Conservation (phyloP, 2,888 invertebrate genomes). For the Lordiphosa andalusiaca region DNA sequence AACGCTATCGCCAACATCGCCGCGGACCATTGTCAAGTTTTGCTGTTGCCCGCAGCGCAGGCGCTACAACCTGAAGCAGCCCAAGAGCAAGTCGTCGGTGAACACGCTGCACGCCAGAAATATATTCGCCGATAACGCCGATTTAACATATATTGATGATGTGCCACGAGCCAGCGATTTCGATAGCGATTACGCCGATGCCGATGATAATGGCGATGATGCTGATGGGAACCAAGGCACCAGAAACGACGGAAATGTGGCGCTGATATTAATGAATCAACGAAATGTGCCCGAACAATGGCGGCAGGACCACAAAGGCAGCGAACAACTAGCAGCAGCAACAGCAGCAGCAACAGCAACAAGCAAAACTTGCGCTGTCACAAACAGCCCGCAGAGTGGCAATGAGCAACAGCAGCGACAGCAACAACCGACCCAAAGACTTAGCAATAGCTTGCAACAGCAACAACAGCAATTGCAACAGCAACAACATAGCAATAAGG, state of each 20-base stretch:
- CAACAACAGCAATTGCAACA: slow-evolving; percentile 33
- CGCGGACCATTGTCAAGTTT: slow-evolving; percentile 74
- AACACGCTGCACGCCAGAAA: slow-evolving; percentile 73
- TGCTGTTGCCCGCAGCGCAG: slow-evolving; percentile 77
- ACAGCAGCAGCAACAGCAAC: slow-evolving; percentile 47
- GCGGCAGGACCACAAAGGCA: slow-evolving; percentile 70
- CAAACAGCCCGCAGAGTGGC: slow-evolving; percentile 64
- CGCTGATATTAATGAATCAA: slow-evolving; percentile 73
- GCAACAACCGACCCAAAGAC: slow-evolving; percentile 75
- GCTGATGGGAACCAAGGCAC: slow-evolving; percentile 38
- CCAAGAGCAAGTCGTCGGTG: slow-evolving; percentile 52
- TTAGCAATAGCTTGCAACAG: slow-evolving; percentile 73
- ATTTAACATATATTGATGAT: slow-evolving; percentile 78
- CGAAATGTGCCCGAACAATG: slow-evolving; percentile 68
- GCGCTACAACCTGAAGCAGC: slow-evolving; percentile 74
- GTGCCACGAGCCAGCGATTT: slow-evolving; percentile 55
- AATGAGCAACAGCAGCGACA: slow-evolving; percentile 55
- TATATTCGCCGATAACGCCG: slow-evolving; percentile 72
- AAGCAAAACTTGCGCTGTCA: slow-evolving; percentile 68
- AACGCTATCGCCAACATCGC: slow-evolving; percentile 75
- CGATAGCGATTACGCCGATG: slow-evolving; percentile 40
- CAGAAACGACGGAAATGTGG: slow-evolving; percentile 69
- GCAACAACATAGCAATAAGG: slow-evolving; percentile 69
- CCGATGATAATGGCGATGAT: slow-evolving; percentile 35
- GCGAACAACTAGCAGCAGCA: slow-evolving; percentile 37